phyloP scores from a whole-genome alignment of 2,113 vertebrate species.

The Hypanus sabinus region DNA sequence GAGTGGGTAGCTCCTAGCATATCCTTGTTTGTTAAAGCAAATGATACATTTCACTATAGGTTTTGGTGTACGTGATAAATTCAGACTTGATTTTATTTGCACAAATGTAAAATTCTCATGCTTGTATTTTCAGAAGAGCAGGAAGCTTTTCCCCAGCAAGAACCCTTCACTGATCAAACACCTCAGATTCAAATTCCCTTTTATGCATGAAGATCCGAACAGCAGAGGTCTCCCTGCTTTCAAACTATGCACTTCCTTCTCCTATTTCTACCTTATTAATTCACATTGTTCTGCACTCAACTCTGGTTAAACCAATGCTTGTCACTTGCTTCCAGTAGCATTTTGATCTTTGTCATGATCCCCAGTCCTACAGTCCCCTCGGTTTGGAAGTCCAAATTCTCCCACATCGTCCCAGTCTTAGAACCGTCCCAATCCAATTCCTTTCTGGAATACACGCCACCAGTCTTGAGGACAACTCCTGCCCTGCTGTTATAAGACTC shows the following conservation, averaged over 20 bases:
- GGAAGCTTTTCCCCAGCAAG: not conserved
- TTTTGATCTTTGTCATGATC: not conserved
- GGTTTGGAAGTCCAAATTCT: not conserved
- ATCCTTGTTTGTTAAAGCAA: too few species aligned
- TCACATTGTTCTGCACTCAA: not conserved
- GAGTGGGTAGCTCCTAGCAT: too few species aligned
- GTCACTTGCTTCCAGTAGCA: not conserved
- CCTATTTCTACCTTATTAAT: not conserved
- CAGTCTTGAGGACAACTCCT: too few species aligned
- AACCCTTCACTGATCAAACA: not conserved
- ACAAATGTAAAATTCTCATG: not conserved
- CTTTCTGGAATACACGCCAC: not conserved
- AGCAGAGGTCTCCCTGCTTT: not conserved
- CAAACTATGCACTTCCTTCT: not conserved
- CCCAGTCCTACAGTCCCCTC: not conserved
- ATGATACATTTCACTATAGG: too few species aligned
- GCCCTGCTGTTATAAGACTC: too few species aligned
- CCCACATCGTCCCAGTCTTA: not conserved
- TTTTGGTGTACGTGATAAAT: not conserved
- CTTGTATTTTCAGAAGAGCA: not conserved
- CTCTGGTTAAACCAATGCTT: not conserved
- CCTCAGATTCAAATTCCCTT: not conserved
- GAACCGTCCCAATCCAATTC: not conserved
- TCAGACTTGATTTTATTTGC: not conserved
- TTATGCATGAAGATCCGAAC: not conserved